Percentiles rank a stretch among this genome's conserved stretches.
phyloP scores from a whole-genome alignment of 2,797 vertebrate genomes.

The Syncerus caffer region DNA sequence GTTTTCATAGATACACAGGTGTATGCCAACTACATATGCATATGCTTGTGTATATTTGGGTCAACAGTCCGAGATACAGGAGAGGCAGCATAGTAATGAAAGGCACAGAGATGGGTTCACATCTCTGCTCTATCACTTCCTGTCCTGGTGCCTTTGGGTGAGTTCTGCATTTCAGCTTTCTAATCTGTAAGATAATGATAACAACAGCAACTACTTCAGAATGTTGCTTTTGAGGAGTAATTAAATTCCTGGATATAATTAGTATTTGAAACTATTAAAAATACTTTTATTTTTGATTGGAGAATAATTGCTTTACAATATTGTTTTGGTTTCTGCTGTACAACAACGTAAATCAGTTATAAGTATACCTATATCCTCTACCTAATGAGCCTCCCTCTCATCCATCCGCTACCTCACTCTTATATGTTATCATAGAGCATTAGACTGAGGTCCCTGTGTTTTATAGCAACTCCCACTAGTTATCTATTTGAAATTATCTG shows the following conservation, averaged over 20 bases:
- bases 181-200: neutral
- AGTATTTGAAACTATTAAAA: constrained; percentile 33
- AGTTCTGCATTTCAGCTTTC: neutral
- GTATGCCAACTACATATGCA: neutral
- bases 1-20: neutral
- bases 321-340: neutral
- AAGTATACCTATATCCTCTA: neutral
- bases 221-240: constrained; percentile 36
- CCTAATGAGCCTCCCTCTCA: neutral
- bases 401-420: neutral
- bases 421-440: neutral
- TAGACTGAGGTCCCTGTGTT: neutral
- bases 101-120: neutral
- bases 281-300: neutral
- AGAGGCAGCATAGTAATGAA: neutral
- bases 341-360: neutral
- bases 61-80: neutral
- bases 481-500: constrained; percentile 19
- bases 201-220: neutral
- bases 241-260: neutral
- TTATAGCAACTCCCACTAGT: neutral
- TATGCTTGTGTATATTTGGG: neutral
- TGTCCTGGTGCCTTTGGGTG: neutral
- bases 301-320: neutral
- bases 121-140: neutral